Evolutionary conservation across 1,140 invertebrate genomes (phyloP), one percentile per base, ranked within the genome.

Genomic region (Amyelois transitella): DNA sequence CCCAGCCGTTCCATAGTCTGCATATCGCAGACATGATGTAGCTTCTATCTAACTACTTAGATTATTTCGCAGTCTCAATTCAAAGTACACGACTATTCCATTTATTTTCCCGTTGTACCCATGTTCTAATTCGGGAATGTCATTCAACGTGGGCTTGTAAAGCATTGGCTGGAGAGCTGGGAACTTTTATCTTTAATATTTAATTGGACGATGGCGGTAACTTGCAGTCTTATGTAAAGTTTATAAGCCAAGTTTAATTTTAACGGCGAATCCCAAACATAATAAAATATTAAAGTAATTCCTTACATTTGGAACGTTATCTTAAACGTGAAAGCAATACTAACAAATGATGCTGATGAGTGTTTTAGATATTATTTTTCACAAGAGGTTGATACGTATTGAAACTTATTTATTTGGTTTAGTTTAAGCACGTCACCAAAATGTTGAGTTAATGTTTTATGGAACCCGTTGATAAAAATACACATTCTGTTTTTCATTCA

Each of bases 21-120:
- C 22, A 24, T n/a, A n/a, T n/a, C n/a, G n/a, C n/a, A 49, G 48
- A 25, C 48, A 58, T 58, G 32, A 53, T 63, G 60, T n/a, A n/a
- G n/a, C n/a, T n/a, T n/a, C n/a, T n/a, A n/a, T n/a, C 32, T 67
- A 74, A 62, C 59, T 67, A 52, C 43, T 43, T 43, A 69, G 60
- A 71, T 65, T 65, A 71, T 71, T 62, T 69, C 57, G n/a, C 63
- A 66, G 74, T 75, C 75, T 75, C 66, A 63, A 53, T 63, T 58
- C 64, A 49, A 58, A 58, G 60, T 73, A 80, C 78, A 84, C 64
- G 80, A 75, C 75, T 75, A 83, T 83, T 83, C 77, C 80, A 83
- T 83, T 83, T 78, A 72, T 77, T 69, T 75, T 71, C 72, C 53
- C 52, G 56, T 52, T 66, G 65, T 66, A 58, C 20, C 62, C 60